Base-by-base conservation (phyloP, 2,888 invertebrate genomes). In the Scaeva pyrastri region DNA sequence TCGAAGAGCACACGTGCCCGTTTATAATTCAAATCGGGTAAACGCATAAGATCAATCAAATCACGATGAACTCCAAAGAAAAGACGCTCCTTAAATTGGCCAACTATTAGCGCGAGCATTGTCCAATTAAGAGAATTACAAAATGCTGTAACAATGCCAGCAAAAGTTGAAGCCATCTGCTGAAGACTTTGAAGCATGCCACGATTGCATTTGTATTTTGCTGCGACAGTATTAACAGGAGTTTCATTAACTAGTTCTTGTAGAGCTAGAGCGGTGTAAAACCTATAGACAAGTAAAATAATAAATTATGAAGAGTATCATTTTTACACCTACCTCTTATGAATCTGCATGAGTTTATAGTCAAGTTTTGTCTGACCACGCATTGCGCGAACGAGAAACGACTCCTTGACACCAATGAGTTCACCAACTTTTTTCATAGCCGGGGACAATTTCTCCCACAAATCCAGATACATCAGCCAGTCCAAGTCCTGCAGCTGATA, bases 91-190 rank as follows among this genome's bases (percentile, higher is more conserved):
- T 99, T 98, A 92, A 99, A 99, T 92, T 98, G 97, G 0, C 96
- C 95, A 52, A 99, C 94, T 50, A 99, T 93, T 88, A 98, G 93
- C 91, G 98, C 97, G 90, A 99, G 94, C 91, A 96, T 97, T 88
- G 95, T 95, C 99, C 99, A 99, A 26, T 98, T 97, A 12, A 99
- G 93, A 72, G 98, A 96, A 87, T 95, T 95, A 92, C 98, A 98
- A 93, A 99, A 99, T n/a, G 97, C 95, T 3, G 98, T 98, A 1
- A 99, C 97, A 97, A 99, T 99, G 75, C 98, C 98, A 74, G 99
- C 98, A 94, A 98, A 99, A 43, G 98, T 98, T 43, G 99, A 96
- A 1, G 99, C 96, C 76, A 97, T 96, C 92, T 98, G 98, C 92
- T 99, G 99, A 36, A 99, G 94, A 77, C 97, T 96, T 93, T 99